These are phyloP conservation scores for Erebia epiphron DNA, from an alignment of 2,888 invertebrate genomes.

Conservation along the genomic window DNA sequence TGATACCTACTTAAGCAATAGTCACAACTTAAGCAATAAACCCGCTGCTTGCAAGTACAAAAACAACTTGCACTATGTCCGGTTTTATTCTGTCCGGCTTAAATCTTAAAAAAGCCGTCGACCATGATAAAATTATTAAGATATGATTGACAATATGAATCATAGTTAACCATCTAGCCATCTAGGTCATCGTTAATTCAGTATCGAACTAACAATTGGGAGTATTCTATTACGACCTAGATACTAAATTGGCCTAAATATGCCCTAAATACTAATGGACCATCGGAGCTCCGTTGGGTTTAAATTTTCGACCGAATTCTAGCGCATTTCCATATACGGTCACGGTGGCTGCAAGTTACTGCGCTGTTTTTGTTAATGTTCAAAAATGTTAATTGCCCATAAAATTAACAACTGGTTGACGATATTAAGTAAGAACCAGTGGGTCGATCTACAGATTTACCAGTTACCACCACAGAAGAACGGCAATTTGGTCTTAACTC, in stretches of 20 bases:
- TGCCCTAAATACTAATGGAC: constrained; percentile 1
- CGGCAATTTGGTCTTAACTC: no score
- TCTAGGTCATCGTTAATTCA: constrained; percentile 14
- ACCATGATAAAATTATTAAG: not conserved
- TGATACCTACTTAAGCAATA: no score
- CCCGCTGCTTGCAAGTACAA: not conserved
- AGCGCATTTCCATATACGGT: not conserved
- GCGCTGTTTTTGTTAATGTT: not conserved
- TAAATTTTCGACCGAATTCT: constrained; percentile 12
- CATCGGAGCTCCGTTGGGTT: not conserved
- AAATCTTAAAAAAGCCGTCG: not conserved
- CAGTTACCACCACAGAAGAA: not conserved
- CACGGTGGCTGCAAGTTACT: not conserved
- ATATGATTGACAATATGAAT: not conserved
- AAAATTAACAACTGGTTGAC: constrained; percentile 1
- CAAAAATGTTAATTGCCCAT: constrained; percentile 1
- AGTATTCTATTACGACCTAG: constrained; percentile 26
- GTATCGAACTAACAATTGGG: constrained; percentile 7
- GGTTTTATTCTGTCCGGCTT: not conserved
- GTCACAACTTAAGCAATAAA: no score
- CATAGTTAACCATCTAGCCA: constrained; percentile 1
- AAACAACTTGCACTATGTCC: not conserved
- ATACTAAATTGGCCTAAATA: constrained; percentile 36
- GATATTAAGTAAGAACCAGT: not conserved
- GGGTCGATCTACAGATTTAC: not conserved